These are phyloP conservation scores for Trichacis sp. DNA, from an alignment of 2,888 invertebrate genomes.

Conservation along the genomic window DNA sequence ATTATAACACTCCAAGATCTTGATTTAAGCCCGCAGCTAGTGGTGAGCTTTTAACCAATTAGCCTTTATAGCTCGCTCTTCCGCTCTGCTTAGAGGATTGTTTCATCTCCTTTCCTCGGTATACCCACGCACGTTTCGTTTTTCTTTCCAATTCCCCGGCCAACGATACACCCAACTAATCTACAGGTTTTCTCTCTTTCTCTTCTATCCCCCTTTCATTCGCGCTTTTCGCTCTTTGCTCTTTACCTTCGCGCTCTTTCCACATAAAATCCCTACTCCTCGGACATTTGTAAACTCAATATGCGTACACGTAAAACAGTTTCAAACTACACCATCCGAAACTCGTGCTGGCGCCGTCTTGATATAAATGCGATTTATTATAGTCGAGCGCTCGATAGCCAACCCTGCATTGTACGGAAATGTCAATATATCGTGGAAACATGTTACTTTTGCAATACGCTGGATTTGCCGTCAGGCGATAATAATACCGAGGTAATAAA, in stretches of 20 bases:
- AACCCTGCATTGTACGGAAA: too few relatives aligned
- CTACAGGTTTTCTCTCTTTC: constrained; percentile 54
- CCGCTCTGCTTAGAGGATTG: constrained; percentile 20
- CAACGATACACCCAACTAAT: constrained; percentile 59
- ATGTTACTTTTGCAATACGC: too few relatives aligned
- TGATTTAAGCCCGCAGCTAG: constrained; percentile 69
- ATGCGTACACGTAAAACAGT: constrained; percentile 30
- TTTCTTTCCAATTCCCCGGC: constrained; percentile 45
- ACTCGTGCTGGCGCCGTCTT: too few relatives aligned
- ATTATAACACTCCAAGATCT: constrained; percentile 70
- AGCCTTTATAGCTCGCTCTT: constrained; percentile 67
- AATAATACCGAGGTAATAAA: too few relatives aligned
- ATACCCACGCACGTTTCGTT: too few relatives aligned
- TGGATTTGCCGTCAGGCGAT: too few relatives aligned
- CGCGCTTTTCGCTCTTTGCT: constrained; percentile 19
- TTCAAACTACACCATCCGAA: constrained; percentile 22
- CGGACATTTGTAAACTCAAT: constrained; percentile 24
- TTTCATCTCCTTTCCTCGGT: constrained; percentile 31
- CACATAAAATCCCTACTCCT: neutral
- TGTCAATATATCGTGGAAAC: too few relatives aligned
- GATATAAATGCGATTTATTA: too few relatives aligned
- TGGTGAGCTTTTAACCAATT: constrained; percentile 70
- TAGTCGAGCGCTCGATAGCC: too few relatives aligned
- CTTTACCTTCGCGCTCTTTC: constrained; percentile 6
- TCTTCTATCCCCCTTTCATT: constrained; percentile 30